Evolutionary conservation across 2,797 vertebrate genomes (phyloP).

Genomic region (Chrosomus eos): DNA sequence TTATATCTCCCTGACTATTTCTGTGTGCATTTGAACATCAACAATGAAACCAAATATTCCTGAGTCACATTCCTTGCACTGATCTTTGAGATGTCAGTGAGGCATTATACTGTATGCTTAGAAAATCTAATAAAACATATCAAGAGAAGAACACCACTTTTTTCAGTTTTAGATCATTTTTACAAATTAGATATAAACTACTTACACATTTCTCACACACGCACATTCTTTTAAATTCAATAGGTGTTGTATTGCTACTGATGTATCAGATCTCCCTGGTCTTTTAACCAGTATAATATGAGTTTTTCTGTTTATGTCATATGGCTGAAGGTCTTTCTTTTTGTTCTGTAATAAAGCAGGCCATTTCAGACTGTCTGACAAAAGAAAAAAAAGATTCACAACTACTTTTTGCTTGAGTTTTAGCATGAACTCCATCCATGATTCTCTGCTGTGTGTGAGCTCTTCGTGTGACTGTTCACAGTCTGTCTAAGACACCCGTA

Average conservation of each 20-base stretch:
- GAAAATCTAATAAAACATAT: background rate
- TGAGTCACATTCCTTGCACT: background rate
- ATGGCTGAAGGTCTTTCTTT: background rate
- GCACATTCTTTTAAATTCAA: background rate
- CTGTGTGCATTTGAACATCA: slow-evolving; percentile 20
- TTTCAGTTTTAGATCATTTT: slow-evolving; percentile 2
- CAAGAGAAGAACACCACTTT: background rate
- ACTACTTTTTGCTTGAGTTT: background rate
- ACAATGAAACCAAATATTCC: slow-evolving; percentile 9
- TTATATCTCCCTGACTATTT: background rate
- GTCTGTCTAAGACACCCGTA: slow-evolving; percentile 41
- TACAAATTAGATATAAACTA: background rate
- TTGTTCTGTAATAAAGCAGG: slow-evolving; percentile 15
- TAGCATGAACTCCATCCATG: background rate
- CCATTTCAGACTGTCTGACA: slow-evolving; percentile 21
- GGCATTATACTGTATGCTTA: background rate
- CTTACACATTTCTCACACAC: background rate
- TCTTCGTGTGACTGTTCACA: slow-evolving; percentile 20
- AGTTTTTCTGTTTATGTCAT: background rate
- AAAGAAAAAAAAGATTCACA: background rate
- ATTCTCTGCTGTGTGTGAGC: slow-evolving; percentile 12
- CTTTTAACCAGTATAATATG: background rate
- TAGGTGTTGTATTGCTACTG: background rate
- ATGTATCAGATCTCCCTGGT: background rate
- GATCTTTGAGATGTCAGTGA: background rate